These are phyloP conservation scores for Dromiciops gliroides DNA, from an alignment of 2,113 vertebrate species.

Conservation along the genomic window DNA sequence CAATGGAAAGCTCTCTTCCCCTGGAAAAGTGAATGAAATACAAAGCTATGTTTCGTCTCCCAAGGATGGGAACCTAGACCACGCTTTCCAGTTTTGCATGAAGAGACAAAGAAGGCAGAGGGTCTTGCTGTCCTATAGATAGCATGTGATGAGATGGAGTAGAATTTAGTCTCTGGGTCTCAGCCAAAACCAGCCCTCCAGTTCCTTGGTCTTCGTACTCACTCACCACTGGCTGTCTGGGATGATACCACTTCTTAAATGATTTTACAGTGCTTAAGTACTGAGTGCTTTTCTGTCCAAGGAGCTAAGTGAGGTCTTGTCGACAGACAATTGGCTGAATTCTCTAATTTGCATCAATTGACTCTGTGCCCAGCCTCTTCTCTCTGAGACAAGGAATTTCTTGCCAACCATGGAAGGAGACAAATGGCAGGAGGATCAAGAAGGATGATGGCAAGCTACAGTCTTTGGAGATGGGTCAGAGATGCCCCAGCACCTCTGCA, in stretches of 20 bases:
- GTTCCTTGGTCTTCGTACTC: background rate
- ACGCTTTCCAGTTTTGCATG: background rate
- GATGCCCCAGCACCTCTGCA: background rate
- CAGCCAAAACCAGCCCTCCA: background rate
- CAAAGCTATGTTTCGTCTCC: background rate
- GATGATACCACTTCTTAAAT: background rate
- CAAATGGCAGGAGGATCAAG: background rate
- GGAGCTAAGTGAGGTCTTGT: background rate
- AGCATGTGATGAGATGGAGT: background rate
- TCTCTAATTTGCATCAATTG: constrained; percentile 1
- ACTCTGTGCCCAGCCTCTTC: background rate
- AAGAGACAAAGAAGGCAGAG: background rate
- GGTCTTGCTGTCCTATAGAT: background rate
- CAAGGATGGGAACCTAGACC: background rate
- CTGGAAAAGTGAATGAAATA: background rate
- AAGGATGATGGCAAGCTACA: background rate
- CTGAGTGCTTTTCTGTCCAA: background rate
- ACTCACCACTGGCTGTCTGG: background rate
- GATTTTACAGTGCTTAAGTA: constrained; percentile 5
- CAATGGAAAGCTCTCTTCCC: background rate
- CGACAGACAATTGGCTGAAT: constrained; percentile 8
- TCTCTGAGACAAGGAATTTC: background rate
- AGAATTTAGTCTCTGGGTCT: background rate
- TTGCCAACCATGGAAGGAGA: background rate
- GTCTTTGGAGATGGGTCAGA: background rate